These are phyloP conservation scores for Leistus spinibarbis DNA, from an alignment of 2,888 invertebrate genomes.

Conservation along the genomic window DNA sequence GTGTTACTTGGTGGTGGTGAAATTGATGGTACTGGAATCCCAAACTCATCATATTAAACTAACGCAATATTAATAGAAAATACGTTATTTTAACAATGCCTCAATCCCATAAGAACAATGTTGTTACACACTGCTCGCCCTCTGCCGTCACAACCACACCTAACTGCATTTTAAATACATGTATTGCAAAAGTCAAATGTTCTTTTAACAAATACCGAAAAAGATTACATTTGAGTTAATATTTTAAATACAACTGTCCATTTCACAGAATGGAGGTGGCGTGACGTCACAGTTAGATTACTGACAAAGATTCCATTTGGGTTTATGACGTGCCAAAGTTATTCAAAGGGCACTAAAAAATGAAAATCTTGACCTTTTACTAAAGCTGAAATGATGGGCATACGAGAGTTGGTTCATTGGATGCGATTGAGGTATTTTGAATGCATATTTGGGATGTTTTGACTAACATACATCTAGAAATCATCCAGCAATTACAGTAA, in stretches of 20 bases:
- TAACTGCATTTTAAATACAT: neutral
- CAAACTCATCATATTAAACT: neutral
- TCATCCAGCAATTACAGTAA: slow-evolving; percentile 38
- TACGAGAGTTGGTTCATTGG: too few relatives aligned
- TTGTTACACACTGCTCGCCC: neutral
- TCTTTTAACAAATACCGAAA: neutral
- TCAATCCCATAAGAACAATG: neutral
- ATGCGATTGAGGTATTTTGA: neutral
- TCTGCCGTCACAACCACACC: neutral
- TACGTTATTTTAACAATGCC: neutral
- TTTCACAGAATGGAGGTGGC: too few relatives aligned
- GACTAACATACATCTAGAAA: slow-evolving; percentile 26
- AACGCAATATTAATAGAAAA: neutral
- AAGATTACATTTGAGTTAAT: neutral
- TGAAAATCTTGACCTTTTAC: too few relatives aligned
- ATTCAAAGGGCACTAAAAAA: too few relatives aligned
- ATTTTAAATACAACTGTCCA: too few relatives aligned
- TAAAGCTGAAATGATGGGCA: too few relatives aligned
- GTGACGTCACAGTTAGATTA: too few relatives aligned
- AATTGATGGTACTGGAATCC: neutral
- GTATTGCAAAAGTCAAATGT: too few relatives aligned
- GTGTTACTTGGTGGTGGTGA: neutral
- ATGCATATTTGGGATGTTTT: neutral
- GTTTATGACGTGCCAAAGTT: too few relatives aligned
- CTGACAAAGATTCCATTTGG: neutral